Evolutionary conservation across 2,113 vertebrate genomes (phyloP).

Genomic region (Perccottus glenii): DNA sequence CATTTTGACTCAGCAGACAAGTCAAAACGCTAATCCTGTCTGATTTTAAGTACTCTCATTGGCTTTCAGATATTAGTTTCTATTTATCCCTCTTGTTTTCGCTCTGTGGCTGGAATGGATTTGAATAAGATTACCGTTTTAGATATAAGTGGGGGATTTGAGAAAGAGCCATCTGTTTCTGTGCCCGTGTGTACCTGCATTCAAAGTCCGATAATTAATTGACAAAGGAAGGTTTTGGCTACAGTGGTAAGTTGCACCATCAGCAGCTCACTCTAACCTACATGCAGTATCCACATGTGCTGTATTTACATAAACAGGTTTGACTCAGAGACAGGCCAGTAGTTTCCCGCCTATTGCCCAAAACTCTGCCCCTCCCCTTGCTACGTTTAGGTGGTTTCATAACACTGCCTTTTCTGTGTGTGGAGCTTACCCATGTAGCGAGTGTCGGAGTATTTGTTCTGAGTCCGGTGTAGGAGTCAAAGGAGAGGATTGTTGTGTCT

Average conservation of each 20-base stretch:
- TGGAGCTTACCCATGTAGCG: conserved; percentile 33
- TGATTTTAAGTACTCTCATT: conserved; percentile 29
- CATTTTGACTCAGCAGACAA: conserved; percentile 2
- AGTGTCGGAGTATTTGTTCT: conserved; percentile 31
- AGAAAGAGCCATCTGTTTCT: conserved; percentile 38
- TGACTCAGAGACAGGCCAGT: conserved; percentile 28
- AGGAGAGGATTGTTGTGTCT: conserved; percentile 20
- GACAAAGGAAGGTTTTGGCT: background rate
- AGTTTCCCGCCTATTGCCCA: conserved; percentile 68
- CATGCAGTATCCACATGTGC: conserved; percentile 5
- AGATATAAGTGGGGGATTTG: conserved; percentile 40
- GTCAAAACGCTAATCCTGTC: conserved; percentile 44
- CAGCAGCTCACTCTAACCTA: background rate
- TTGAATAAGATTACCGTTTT: conserved; percentile 55
- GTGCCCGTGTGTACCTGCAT: background rate
- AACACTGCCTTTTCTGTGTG: conserved; percentile 37
- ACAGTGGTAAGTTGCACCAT: background rate
- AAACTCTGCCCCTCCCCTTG: conserved; percentile 59
- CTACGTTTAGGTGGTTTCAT: conserved; percentile 54
- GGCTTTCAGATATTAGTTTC: conserved; percentile 53
- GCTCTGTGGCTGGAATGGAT: conserved; percentile 39
- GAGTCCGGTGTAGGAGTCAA: conserved; percentile 18
- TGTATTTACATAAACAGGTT: conserved; percentile 19
- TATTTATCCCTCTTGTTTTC: conserved; percentile 56
- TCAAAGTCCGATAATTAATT: background rate